Base-by-base conservation (phyloP, 2,797 vertebrate genomes). In the Muraenolepis orangiensis region DNA sequence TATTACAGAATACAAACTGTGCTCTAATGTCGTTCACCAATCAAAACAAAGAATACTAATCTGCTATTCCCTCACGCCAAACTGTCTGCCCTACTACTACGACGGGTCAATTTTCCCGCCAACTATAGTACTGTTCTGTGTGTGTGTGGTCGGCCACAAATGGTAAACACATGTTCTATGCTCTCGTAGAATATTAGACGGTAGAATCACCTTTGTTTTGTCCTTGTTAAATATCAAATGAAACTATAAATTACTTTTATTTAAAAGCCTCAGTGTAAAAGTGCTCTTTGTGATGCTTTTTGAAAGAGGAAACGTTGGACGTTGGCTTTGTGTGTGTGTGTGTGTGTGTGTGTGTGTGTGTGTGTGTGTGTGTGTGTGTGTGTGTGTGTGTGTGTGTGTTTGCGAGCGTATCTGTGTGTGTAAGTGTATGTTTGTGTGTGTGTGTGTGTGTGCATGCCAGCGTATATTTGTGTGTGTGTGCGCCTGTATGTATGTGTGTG, bases 251-350 rank as follows among this genome's bases (percentile, higher is more conserved):
- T 84, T 83, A 76, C 68, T 32, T 72, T 81, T 86, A 87, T 88
- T 86, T 84, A 78, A 30, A 83, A 26, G 38, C 29, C 73, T 79
- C 42, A 70, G 70, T 38, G 30, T 72, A 78, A 70, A 76, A 70
- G 84, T 80, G 73, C 81, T 85, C 85, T 85, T 86, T 83, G 87
- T 84, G 87, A 83, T 84, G 86, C 87, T 89, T 87, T 86, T 79
- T 76, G 68, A 78, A 78, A 70, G 80, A 82, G 76, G 68, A 75
- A 40, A 70, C 77, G 72, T 78, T 74, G 75, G 77, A 84, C 74
- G 72, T 57, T 71, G 42, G n/a, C 23, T 6, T 74, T 34, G 38
- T 81, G 69, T 74, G 78, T 72, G 66, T 67, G 26, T n/a, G n/a
- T n/a, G n/a, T n/a, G n/a, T n/a, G n/a, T n/a, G n/a, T n/a, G n/a